phyloP scores from a whole-genome alignment of 2,113 vertebrate species.

The Chelonoidis abingdonii region DNA sequence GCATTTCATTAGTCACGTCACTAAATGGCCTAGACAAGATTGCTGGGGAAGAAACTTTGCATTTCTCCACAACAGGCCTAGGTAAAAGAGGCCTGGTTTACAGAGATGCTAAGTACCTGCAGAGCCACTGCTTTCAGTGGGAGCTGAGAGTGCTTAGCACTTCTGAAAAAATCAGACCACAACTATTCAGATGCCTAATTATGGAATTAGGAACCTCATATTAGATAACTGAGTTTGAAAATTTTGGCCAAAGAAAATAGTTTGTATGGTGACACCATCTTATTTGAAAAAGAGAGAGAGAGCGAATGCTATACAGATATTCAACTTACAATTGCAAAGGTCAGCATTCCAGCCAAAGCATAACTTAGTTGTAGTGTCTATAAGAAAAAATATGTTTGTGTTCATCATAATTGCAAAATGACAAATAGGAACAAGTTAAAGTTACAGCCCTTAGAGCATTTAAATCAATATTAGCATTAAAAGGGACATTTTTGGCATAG shows the following conservation, averaged over 20 bases:
- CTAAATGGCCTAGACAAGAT: background rate
- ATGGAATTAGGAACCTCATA: background rate
- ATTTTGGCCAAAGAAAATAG: background rate
- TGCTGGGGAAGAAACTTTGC: background rate
- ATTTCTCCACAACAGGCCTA: background rate
- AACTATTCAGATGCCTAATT: background rate
- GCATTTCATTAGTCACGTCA: background rate
- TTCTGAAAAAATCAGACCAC: background rate
- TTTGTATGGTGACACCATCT: background rate
- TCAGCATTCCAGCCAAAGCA: background rate
- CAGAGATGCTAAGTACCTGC: accelerated
- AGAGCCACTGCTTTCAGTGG: background rate
- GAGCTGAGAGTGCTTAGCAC: background rate
- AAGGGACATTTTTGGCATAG: background rate
- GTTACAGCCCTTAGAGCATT: background rate
- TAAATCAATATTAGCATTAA: background rate
- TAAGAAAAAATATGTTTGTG: background rate
- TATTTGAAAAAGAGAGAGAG: background rate
- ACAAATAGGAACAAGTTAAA: background rate
- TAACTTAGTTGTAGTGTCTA: background rate
- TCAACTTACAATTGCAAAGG: background rate
- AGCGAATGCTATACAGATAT: background rate
- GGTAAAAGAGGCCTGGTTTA: background rate
- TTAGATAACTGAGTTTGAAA: background rate
- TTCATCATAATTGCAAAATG: background rate